These are phyloP conservation scores for Sialis lutaria DNA, from an alignment of 2,888 invertebrate species.

Conservation along the genomic window DNA sequence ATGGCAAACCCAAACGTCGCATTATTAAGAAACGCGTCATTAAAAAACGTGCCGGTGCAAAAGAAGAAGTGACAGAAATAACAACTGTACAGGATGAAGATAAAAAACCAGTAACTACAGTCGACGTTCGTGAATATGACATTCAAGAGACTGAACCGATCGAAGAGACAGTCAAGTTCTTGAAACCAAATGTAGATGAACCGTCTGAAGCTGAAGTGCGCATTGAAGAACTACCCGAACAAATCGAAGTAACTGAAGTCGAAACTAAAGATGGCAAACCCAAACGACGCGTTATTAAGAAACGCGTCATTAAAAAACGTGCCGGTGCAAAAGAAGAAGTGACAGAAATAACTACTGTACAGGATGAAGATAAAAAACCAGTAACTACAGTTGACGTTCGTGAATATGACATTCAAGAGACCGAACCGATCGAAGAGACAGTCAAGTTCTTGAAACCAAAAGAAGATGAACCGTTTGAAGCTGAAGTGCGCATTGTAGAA, in stretches of 20 bases:
- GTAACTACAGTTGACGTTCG: constrained; percentile 25
- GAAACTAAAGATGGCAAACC: constrained; percentile 6
- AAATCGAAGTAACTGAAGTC: constrained; percentile 24
- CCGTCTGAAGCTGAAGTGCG: not conserved
- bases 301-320: constrained; percentile 18
- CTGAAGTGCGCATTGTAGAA: constrained; percentile 16
- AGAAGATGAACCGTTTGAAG: constrained; percentile 15
- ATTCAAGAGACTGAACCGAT: constrained; percentile 10
- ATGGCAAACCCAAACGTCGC: constrained; percentile 5
- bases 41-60: constrained; percentile 5
- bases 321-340: constrained; percentile 22
- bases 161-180: constrained; percentile 12
- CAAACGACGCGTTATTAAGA: constrained; percentile 16
- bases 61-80: constrained; percentile 6
- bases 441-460: constrained; percentile 6
- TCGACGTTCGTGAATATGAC: constrained; percentile 18
- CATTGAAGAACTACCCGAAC: constrained; percentile 17
- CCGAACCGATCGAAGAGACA: constrained; percentile 12
- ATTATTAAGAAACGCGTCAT: constrained; percentile 7
- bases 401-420: constrained; percentile 1
- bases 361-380: constrained; percentile 24
- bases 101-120: constrained; percentile 25
- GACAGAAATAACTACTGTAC: constrained; percentile 22
- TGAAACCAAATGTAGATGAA: constrained; percentile 8
- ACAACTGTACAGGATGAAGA: constrained; percentile 20